Conservation (phyloP, 2,888 invertebrate genomes). For the Furcula furcula region DNA sequence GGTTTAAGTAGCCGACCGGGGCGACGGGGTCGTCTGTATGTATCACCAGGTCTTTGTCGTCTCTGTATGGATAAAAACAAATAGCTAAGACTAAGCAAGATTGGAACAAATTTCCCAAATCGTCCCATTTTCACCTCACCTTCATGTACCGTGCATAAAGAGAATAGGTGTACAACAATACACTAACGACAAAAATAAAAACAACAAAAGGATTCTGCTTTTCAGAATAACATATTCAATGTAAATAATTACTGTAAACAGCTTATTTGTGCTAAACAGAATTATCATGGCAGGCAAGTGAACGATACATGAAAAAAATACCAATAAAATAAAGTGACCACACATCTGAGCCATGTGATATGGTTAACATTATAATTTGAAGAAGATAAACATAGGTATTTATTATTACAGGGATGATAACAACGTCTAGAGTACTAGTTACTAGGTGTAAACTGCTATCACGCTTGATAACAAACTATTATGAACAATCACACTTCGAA, state of each 20-base stretch:
- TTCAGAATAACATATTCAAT: too few relatives aligned
- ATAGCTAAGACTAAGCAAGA: too few relatives aligned
- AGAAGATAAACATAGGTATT: background rate
- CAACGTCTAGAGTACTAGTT: background rate
- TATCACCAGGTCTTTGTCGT: conserved; percentile 92
- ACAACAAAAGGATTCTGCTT: too few relatives aligned
- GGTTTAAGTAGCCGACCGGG: conserved; percentile 96
- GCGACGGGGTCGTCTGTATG: conserved; percentile 96
- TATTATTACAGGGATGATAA: background rate
- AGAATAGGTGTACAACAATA: too few relatives aligned
- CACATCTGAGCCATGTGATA: background rate
- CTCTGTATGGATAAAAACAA: conserved; percentile 78
- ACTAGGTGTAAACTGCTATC: background rate
- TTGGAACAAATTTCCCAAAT: too few relatives aligned
- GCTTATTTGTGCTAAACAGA: too few relatives aligned
- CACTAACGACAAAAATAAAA: too few relatives aligned
- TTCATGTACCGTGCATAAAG: too few relatives aligned
- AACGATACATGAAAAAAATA: too few relatives aligned
- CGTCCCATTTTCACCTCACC: too few relatives aligned
- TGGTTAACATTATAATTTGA: background rate
- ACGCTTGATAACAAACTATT: background rate
- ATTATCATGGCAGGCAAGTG: too few relatives aligned
- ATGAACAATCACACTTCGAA: background rate
- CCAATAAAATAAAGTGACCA: background rate
- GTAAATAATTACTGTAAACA: too few relatives aligned